Base-by-base conservation (phyloP, 2,113 vertebrate genomes). In the Etheostoma spectabile region DNA sequence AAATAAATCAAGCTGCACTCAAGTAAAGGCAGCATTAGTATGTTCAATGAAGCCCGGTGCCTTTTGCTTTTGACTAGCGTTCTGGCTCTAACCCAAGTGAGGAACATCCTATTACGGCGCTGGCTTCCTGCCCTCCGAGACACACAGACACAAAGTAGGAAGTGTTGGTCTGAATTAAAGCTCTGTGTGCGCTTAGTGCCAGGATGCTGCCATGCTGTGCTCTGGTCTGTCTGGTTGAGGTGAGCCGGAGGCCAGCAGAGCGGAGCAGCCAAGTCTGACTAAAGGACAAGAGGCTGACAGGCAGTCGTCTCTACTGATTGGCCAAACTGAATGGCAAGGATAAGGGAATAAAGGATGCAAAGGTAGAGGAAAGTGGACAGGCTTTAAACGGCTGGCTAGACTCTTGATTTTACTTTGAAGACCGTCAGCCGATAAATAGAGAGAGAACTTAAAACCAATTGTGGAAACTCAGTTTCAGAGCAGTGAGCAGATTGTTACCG, bases 91-190 rank as follows among this genome's bases (percentile, higher is more conserved):
- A 18, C 38, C 56, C 82, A 8, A 80, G 75, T 14, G 51, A 88
- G 76, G 80, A 86, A 91, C 91, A 91, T 92, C 88, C 90, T 90
- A 90, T 91, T 90, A 86, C 86, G 38, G 51, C 12, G 22, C 74
- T 84, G 89, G 84, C 86, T 90, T 91, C 88, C 88, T 88, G 88
- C 85, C 77, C 72, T 74, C 60, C 2, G 35, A 78, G 53, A 74
- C 70, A 70, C 48, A 49, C 14, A 30, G 10, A 52, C 45, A 49
- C 56, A 74, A 74, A 88, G 60, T 80, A 82, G 88, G 77, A 88
- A 88, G 90, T 57, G 60, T 78, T 87, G 63, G 75, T 67, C 82
- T 90, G 91, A 90, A 92, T 90, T 60, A 71, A 88, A 86, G 88
- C 83, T 88, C 55, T 93, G 80, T 92, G 77, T 56, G 79, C 18